Evolutionary conservation across 1,140 invertebrate species (phyloP), one percentile per base, ranked within the genome.

Genomic region (Homalodisca vitripennis): DNA sequence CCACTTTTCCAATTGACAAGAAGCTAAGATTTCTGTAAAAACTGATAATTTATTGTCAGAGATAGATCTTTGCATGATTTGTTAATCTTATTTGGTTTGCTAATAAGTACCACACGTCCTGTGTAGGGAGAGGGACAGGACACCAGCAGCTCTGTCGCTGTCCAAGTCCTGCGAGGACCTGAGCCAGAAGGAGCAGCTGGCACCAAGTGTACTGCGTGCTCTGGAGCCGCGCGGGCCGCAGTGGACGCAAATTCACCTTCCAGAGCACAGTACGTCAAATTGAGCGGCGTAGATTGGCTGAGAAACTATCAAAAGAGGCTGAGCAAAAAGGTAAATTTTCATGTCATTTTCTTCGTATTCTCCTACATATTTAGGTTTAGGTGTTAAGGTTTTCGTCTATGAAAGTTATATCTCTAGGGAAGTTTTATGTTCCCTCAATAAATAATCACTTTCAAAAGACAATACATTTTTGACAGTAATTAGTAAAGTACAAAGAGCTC

Each of bases 221-320:
- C 12, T 67, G 60, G 53, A 72, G 64, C 31, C 12, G 20, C 20
- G 20, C 2, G 68, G 70, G 14, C 24, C n/a, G 30, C 78, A 75
- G 62, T 60, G 66, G 73, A 70, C 70, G 70, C 73, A 85, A 89
- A 74, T 93, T 93, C 78, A 91, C 88, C 0, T 93, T 92, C 78
- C 90, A 93, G 78, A 92, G 89, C 68, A 93, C 91, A 0, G 87
- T 93, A 3, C 76, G 91, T 27, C 87, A 92, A 76, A 85, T 91
- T 32, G 91, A 93, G 78, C 83, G 90, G 72, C 85, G 85, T 46
- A 80, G 86, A 64, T 78, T 92, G 55, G 88, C 90, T 0, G 90
- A 92, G 72, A 89, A 88, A 77, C 80, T 92, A 68, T 87, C 87
- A 14, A 85, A 84, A 70, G 89, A 92, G 76, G 89, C 88, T 0